Evolutionary conservation across 2,888 invertebrate species (phyloP), one percentile per base, ranked within the genome.

Genomic region (Campopleginae sp.): DNA sequence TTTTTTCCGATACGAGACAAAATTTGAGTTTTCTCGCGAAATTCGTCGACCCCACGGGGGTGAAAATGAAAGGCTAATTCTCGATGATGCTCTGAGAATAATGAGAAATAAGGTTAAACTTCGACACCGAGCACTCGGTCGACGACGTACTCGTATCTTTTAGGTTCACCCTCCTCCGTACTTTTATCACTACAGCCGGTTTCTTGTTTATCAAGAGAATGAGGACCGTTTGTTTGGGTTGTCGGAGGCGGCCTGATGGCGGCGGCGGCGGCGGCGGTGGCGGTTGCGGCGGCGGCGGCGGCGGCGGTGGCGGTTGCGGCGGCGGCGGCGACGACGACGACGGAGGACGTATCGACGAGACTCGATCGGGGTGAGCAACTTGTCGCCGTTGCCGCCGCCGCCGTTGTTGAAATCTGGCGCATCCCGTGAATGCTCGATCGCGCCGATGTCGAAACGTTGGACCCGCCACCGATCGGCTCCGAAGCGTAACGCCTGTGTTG

Each of bases 101-200:
- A 38, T 38, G 17, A 46, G n/a, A 61, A 17, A 7, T 54, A 17
- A 10, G 2, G 4, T 95, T 95, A 98, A 92, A 98, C 97, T 94
- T 97, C 97, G 89, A 98, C 98, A 92, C 98, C 97, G 91, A 97
- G 95, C 85, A 96, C 96, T 94, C 97, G 95, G 94, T 97, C 97
- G 88, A 98, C 96, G 88, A 97, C 97, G 94, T 97, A 97, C 88
- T 97, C 97, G 94, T 96, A 97, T 93, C 96, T 96, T 91, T 95
- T 95, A 85, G 93, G 92, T 87, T 94, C 95, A 87, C 94, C 94
- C 83, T 88, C 89, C 74, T 88, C 84, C 42, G 42, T 23, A 19
- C 51, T 27, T 38, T 85, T 80, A 42, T 84, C 75, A 68, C 31
- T 65, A 68, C 78, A 66, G 58, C 6, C 4, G 7, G 23, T 17